Evolutionary conservation across 1,140 invertebrate genomes (phyloP).

Genomic region (Zaprionus vittiger): DNA sequence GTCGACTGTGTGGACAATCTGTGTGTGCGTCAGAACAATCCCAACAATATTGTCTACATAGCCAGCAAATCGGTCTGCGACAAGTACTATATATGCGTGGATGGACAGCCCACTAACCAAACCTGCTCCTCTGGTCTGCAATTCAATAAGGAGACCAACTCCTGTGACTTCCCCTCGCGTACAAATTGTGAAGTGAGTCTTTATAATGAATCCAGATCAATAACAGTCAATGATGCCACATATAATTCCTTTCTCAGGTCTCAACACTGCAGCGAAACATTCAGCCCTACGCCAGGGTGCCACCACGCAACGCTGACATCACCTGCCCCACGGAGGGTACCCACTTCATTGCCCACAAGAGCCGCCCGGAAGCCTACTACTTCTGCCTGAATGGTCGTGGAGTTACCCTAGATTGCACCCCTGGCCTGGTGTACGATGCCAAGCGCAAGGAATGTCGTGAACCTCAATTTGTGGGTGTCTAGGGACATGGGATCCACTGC

Average conservation of each 20-base stretch:
- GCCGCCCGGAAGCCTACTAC: slow-evolving; percentile 66
- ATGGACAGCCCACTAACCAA: slow-evolving; percentile 53
- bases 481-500: slow-evolving; percentile 13
- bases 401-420: slow-evolving; percentile 71
- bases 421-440: slow-evolving; percentile 69
- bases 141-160: slow-evolving; percentile 51
- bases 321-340: slow-evolving; percentile 61
- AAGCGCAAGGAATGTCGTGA: slow-evolving; percentile 58
- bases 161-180: slow-evolving; percentile 66
- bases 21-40: slow-evolving; percentile 63
- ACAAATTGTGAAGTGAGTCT: slow-evolving; percentile 70
- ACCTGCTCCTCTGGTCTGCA: slow-evolving; percentile 67
- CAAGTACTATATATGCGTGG: slow-evolving; percentile 71
- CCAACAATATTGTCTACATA: slow-evolving; percentile 60
- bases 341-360: slow-evolving; percentile 66
- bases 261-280: slow-evolving; percentile 70
- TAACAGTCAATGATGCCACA: background rate
- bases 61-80: slow-evolving; percentile 65
- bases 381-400: slow-evolving; percentile 70
- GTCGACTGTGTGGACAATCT: slow-evolving; percentile 78
- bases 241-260: slow-evolving; percentile 43
- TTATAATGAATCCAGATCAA: background rate
- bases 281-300: slow-evolving; percentile 55
- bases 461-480: slow-evolving; percentile 37
- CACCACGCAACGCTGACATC: slow-evolving; percentile 68